Base-by-base conservation (phyloP, 2,888 invertebrate genomes). In the Sarcophaga caerulescens region DNA sequence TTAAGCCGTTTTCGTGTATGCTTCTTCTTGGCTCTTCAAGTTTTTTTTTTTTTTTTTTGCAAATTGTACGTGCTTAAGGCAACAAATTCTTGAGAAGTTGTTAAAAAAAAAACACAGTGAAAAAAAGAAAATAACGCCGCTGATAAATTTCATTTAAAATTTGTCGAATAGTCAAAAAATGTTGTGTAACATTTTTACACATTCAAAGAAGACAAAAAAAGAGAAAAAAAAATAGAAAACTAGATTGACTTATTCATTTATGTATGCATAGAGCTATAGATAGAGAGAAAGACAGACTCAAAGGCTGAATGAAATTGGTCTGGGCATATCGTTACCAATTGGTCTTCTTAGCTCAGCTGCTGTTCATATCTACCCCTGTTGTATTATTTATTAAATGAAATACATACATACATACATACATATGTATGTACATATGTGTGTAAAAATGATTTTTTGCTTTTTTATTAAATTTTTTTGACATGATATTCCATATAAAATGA, bases 141-240 rank as follows among this genome's bases (percentile, higher is more conserved):
- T 74, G 74, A 77, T 74, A 86, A 86, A 83, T 83, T 83, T 81
- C 68, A 86, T 86, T 84, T 78, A 78, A 81, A 86, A 74, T 84
- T 84, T 85, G 83, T 74, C 85, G 68, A 86, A 78, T 71, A 75
- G 75, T 82, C 82, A 85, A 71, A 85, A 71, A 79, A 71, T 35
- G 66, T 79, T 52, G 14, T 52, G 52, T 17, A 52, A 52, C 17
- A 52, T 52, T 52, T 52, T 52, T 17, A 52, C 17, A 52, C 17
- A 52, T 52, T 12, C 52, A 0, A 0, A 3, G 17, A 52, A 17
- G 5, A 52, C 10, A 35, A 35, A 35, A 35, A 35, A 35, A 6
- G 2, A 35, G 1, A 0, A 2, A 10, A 35, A 35, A 35, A 35
- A 35, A 35, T 35, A 10, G 35, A 35, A 35, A 35, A 35, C 35